Conservation (phyloP, 23 tunicate species). For the Halocynthia aurantium region DNA sequence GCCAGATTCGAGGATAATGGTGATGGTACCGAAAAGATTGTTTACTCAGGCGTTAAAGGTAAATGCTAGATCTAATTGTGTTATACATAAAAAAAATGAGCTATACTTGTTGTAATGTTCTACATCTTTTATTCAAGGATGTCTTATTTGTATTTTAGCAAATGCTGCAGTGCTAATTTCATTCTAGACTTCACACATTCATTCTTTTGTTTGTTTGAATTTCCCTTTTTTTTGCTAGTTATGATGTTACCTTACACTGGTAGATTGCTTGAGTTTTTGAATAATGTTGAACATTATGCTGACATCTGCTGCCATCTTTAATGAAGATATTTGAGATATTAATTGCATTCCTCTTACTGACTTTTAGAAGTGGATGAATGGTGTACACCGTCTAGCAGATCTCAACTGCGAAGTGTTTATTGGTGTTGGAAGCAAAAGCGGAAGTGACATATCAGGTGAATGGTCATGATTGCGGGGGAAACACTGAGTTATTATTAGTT, state of each 20-base stretch:
- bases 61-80: neutral
- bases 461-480: neutral
- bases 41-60: constrained; percentile 37
- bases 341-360: neutral
- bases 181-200: too few species aligned
- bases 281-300: too few species aligned
- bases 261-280: too few species aligned
- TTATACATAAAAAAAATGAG: neutral
- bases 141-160: too few species aligned
- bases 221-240: too few species aligned
- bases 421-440: constrained; percentile 29
- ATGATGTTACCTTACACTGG: too few species aligned
- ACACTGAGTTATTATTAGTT: neutral
- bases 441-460: constrained; percentile 12
- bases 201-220: too few species aligned
- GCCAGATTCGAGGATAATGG: constrained; percentile 23
- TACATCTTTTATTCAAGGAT: too few species aligned
- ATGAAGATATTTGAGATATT: neutral
- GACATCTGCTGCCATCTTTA: too few species aligned
- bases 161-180: too few species aligned
- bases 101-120: too few species aligned
- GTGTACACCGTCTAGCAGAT: neutral
- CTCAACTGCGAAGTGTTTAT: constrained; percentile 19
- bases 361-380: constrained; percentile 16
- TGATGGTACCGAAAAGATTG: constrained; percentile 33